Base-by-base conservation (phyloP, 2,888 invertebrate genomes). In the Tryphoninae sp. region DNA sequence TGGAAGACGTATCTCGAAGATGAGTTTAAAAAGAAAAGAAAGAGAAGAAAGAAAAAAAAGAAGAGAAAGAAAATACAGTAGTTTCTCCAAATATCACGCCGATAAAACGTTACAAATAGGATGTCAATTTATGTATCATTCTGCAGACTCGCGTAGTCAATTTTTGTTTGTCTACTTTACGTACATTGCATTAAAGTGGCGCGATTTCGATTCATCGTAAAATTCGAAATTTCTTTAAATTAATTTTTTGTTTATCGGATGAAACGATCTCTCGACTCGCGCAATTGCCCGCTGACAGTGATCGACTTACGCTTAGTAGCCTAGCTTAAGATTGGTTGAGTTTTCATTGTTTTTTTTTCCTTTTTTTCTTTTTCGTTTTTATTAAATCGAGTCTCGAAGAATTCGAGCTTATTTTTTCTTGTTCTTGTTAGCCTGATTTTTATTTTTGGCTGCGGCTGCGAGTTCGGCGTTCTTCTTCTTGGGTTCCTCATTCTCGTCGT, bases 391-490 rank as follows among this genome's bases (percentile, higher is more conserved):
- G 33, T 61, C 16, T 45, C 22, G 40, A 81, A 1, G 4, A 71
- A 76, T 73, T 74, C 64, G 79, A 81, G 83, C 83, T 91, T 91
- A 92, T 92, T 92, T 92, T 89, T 92, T 92, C 89, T 91, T 91
- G 88, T 91, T 91, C 88, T 91, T 91, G 87, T 89, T 89, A 81
- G 89, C 90, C 88, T 90, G 91, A 92, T 93, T 94, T 92, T 96
- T 95, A 93, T 95, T 95, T 94, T 96, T 96, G 92, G 95, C 95
- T 88, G 92, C 93, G 86, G 95, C 94, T 78, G 94, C 94, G 92
- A 95, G 93, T 93, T 96, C 96, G 92, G 95, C 94, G 90, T 96
- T 95, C 93, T 96, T 96, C 92, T 95, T 95, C 93, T 96, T 96
- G 88, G 96, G 95, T 92, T 95, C 95, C 55, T 95, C 96, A 23